Evolutionary conservation across 2,113 vertebrate genomes (phyloP).

Genomic region (Ammodramus savannarum): DNA sequence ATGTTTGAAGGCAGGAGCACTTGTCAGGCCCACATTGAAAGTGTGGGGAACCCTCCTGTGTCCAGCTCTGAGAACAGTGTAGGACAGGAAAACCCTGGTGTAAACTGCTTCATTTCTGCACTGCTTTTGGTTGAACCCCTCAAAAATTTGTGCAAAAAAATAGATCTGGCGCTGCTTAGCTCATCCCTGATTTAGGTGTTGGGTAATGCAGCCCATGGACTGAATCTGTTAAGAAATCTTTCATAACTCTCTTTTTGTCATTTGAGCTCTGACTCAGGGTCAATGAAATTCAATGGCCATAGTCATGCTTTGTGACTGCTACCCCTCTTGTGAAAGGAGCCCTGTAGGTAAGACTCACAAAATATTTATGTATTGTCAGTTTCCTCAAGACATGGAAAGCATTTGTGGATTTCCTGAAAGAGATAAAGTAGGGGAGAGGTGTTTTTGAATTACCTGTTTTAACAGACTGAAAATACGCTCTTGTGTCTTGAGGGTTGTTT

Average conservation of each 20-base stretch:
- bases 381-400: neutral
- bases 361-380: neutral
- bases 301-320: neutral
- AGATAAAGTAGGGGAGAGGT: neutral
- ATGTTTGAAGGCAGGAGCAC: neutral
- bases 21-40: neutral
- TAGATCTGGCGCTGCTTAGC: neutral
- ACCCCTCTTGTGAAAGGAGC: neutral
- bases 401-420: neutral
- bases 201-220: neutral
- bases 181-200: neutral
- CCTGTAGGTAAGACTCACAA: neutral
- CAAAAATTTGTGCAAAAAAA: neutral
- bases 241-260: neutral
- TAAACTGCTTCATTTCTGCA: rapidly evolving
- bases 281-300: neutral
- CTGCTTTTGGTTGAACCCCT: neutral
- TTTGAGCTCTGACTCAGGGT: neutral
- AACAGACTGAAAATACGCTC: neutral
- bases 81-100: neutral
- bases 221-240: neutral
- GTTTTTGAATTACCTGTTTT: neutral
- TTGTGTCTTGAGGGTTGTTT: neutral
- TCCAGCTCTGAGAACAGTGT: neutral
- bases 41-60: neutral